Base-by-base conservation (phyloP, 2,888 invertebrate genomes). In the Drosophila suboccidentalis region DNA sequence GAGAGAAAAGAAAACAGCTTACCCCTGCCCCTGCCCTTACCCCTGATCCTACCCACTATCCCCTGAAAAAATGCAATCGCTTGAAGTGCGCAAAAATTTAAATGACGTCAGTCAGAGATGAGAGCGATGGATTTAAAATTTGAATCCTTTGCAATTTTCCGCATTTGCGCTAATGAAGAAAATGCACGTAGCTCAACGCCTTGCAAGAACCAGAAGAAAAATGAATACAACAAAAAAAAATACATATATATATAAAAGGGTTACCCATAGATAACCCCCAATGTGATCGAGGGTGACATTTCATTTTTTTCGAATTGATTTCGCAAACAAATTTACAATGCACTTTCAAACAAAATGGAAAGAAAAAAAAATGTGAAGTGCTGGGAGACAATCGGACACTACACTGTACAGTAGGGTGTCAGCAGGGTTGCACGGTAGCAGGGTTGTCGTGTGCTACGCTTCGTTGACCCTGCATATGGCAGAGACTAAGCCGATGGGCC, bases 141-240 rank as follows among this genome's bases (percentile, higher is more conserved):
- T 73, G 71, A 86, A 78, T 79, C 78, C 73, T 77, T 77, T 75
- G 85, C 85, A 86, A 88, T 86, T 86, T 86, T 86, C 89, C 85
- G 89, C 85, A 83, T 88, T 77, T 86, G 64, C 78, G 58, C 71
- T 71, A 88, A 82, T 80, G 70, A 68, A 79, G 62, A 67, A 69
- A 60, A 53, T 53, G 46, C 63, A 47, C 34, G 19, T 3, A 9
- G 22, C 39, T 13, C 32, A 59, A 72, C 61, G 62, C 55, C 73
- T 69, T 39, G 32, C 3, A 50, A 11, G 38, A 6, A 44, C n/a
- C 50, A 55, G 53, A 58, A 57, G 26, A 58, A 53, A 39, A n/a
- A 32, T 26, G 5, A 26, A 26, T 26, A 5, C 4, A 38, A 36
- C 10, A 17, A n/a, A 49, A 26, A 54, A 39, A 41, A 47, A 17